Evolutionary conservation across 1,140 invertebrate species (phyloP).

Genomic region (Trichogramma pretiosum): DNA sequence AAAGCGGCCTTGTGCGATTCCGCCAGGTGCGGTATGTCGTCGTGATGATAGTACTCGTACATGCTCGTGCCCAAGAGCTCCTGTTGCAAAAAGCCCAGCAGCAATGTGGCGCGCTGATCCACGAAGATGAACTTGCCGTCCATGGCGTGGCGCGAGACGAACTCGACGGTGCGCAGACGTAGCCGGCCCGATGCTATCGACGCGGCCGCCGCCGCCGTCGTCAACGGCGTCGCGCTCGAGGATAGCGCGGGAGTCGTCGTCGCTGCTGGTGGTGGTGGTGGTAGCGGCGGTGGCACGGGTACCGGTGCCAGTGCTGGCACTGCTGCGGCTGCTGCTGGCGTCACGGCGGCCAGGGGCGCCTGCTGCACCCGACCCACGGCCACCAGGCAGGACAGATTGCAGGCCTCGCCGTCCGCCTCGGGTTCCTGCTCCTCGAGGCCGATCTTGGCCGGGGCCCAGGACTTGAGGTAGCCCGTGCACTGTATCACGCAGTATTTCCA

Average conservation of each 20-base stretch:
- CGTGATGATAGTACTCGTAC: constrained; percentile 85
- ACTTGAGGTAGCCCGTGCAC: constrained; percentile 86
- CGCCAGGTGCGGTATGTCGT: constrained; percentile 72
- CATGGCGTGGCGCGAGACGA: constrained; percentile 86
- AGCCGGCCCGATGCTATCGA: constrained; percentile 28
- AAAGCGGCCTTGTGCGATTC: constrained; percentile 77
- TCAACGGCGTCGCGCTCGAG: constrained; percentile 3
- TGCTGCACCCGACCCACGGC: constrained; percentile 67
- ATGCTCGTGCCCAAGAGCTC: constrained; percentile 86
- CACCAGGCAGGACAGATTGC: constrained; percentile 78
- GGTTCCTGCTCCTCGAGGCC: constrained; percentile 54
- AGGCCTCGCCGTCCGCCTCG: constrained; percentile 62
- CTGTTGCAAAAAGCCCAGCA: constrained; percentile 85
- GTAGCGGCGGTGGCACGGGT: no score
- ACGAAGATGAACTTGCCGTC: constrained; percentile 97
- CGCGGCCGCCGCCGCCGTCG: constrained; percentile 19
- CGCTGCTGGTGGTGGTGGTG: no score
- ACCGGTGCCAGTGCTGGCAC: constrained; percentile 20
- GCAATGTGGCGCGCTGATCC: constrained; percentile 84
- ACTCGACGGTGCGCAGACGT: constrained; percentile 54
- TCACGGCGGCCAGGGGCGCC: constrained; percentile 11
- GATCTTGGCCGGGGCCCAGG: constrained; percentile 76
- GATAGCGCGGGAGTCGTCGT: no score
- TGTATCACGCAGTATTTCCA: constrained; percentile 74
- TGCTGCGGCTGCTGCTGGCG: constrained; percentile 7